phyloP scores from a whole-genome alignment of 2,888 invertebrate genomes.

The Muscina levida region DNA sequence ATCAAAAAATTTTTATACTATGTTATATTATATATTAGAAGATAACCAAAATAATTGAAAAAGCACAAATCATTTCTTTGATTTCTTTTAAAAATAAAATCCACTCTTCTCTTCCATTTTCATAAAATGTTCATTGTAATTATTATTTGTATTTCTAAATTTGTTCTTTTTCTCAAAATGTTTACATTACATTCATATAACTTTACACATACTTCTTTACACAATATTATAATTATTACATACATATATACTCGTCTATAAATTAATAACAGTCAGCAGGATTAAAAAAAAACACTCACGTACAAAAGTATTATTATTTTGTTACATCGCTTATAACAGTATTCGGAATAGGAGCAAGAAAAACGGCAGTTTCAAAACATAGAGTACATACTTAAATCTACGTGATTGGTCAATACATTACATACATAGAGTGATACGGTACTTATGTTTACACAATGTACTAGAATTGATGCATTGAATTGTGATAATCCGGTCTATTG shows the following conservation, averaged over 20 bases:
- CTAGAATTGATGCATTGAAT: slow-evolving; percentile 87
- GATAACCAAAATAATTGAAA: too few species aligned
- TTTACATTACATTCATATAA: slow-evolving; percentile 6
- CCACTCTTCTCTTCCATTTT: too few species aligned
- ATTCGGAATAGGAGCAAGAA: slow-evolving; percentile 20
- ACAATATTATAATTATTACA: background rate
- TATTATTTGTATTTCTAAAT: background rate
- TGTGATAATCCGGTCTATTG: slow-evolving; percentile 82
- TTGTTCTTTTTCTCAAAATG: slow-evolving; percentile 13
- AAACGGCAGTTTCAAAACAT: slow-evolving; percentile 18
- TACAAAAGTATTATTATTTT: background rate
- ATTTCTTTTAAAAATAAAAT: too few species aligned
- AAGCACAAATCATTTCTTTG: too few species aligned
- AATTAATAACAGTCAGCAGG: slow-evolving; percentile 36
- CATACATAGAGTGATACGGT: slow-evolving; percentile 5
- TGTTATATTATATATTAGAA: too few species aligned
- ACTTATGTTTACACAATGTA: slow-evolving; percentile 47
- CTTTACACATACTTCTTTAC: slow-evolving; percentile 34
- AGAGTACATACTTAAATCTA: slow-evolving; percentile 8
- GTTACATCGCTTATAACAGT: slow-evolving; percentile 12
- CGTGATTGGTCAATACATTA: slow-evolving; percentile 13
- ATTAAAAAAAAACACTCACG: slow-evolving; percentile 8
- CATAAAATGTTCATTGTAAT: too few species aligned
- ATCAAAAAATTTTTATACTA: too few species aligned
- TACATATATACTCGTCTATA: slow-evolving; percentile 12